Conservation (phyloP, 2,113 vertebrate genomes). For the Oryzias woworae region DNA sequence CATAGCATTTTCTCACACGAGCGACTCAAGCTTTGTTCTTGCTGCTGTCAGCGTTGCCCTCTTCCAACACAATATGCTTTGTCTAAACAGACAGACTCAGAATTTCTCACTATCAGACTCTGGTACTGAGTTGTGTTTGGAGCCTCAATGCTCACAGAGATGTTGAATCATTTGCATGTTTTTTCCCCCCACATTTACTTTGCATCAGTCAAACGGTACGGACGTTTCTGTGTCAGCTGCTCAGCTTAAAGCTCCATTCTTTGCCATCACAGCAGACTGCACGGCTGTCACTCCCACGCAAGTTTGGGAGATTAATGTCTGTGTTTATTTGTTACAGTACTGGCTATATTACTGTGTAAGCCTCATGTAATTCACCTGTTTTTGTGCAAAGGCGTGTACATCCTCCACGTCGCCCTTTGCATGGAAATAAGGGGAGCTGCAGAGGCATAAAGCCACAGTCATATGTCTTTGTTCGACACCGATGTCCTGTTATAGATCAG, state of each 20-base stretch:
- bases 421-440: slow-evolving; percentile 58
- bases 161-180: background rate
- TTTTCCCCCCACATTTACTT: slow-evolving; percentile 4
- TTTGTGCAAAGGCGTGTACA: slow-evolving; percentile 3
- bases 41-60: no score
- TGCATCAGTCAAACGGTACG: slow-evolving; percentile 35
- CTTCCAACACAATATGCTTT: no score
- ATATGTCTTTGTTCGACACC: slow-evolving; percentile 77
- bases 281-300: slow-evolving; percentile 30
- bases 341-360: slow-evolving; percentile 7
- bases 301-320: slow-evolving; percentile 29
- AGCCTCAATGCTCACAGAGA: background rate
- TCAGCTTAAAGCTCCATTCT: slow-evolving; percentile 43
- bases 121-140: slow-evolving; percentile 2
- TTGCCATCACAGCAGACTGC: slow-evolving; percentile 29
- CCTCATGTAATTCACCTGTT: slow-evolving; percentile 1
- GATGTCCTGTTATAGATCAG: slow-evolving; percentile 79
- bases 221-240: slow-evolving; percentile 29
- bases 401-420: slow-evolving; percentile 15
- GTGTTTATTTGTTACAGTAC: slow-evolving; percentile 19
- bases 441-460: slow-evolving; percentile 61
- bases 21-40: no score
- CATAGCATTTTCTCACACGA: no score
- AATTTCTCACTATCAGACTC: no score
- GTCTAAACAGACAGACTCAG: no score